A percentile compares a stretch with the other conserved stretches of the same genome.
phyloP scores from a whole-genome alignment of 2,113 vertebrate genomes.

The Tenrec ecaudatus region DNA sequence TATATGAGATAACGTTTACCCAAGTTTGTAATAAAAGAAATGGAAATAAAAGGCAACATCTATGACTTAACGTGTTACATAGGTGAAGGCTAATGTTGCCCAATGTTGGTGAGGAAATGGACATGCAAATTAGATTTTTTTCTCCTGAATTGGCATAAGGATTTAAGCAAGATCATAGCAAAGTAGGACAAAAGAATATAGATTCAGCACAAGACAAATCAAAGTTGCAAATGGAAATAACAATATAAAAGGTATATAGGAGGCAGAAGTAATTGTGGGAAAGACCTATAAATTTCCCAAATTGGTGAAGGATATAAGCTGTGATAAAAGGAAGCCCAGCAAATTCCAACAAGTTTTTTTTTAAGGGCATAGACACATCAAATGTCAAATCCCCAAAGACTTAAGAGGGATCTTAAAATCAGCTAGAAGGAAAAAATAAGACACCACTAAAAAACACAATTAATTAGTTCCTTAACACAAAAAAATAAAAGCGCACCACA shows the following conservation, averaged over 20 bases:
- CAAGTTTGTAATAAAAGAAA: neutral
- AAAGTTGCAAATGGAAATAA: neutral
- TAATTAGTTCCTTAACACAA: neutral
- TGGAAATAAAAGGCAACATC: neutral
- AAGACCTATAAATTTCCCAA: neutral
- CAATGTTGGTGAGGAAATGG: neutral
- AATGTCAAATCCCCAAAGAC: neutral
- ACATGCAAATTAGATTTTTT: neutral
- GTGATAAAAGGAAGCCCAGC: neutral
- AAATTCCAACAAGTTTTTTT: neutral
- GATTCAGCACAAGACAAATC: neutral
- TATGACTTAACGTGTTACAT: neutral
- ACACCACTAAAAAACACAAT: neutral
- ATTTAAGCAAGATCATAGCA: neutral
- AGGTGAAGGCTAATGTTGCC: neutral
- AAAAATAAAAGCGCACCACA: neutral
- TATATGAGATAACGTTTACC: neutral
- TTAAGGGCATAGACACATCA: neutral
- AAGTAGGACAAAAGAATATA: neutral
- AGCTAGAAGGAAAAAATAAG: neutral
- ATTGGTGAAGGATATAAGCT: neutral
- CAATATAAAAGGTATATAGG: neutral
- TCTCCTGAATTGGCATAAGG: neutral
- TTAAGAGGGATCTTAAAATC: constrained; percentile 8
- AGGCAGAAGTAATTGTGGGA: neutral